These are phyloP conservation scores for Odontesthes bonariensis DNA, from an alignment of 2,113 vertebrate genomes.

Conservation along the genomic window DNA sequence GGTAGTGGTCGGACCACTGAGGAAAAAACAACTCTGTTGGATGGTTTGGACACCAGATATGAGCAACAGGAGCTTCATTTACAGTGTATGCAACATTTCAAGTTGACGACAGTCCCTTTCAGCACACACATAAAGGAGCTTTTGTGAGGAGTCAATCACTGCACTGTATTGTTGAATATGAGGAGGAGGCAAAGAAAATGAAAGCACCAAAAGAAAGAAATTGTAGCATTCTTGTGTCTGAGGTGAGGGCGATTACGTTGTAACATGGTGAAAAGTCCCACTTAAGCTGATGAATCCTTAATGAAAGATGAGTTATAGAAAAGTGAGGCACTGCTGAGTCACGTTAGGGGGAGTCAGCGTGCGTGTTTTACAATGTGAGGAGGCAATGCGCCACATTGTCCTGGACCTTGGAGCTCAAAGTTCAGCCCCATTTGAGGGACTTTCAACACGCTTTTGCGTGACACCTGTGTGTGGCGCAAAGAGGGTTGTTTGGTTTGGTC, in stretches of 20 bases:
- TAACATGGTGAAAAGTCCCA: neutral
- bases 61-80: slow-evolving; percentile 31
- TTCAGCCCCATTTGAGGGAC: slow-evolving; percentile 10
- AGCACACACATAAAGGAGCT: slow-evolving; percentile 52
- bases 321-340: neutral
- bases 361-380: neutral
- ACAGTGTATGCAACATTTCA: slow-evolving; percentile 27
- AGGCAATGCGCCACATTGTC: neutral
- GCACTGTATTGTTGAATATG: slow-evolving; percentile 5
- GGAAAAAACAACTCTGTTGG: neutral
- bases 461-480: slow-evolving; percentile 42
- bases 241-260: neutral
- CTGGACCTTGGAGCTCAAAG: slow-evolving; percentile 42
- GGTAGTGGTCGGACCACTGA: neutral
- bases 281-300: neutral
- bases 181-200: slow-evolving; percentile 27
- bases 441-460: neutral
- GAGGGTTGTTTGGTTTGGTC: neutral
- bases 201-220: neutral
- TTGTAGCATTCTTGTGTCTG: neutral
- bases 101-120: slow-evolving; percentile 64
- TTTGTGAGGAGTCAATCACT: slow-evolving; percentile 48
- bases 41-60: slow-evolving; percentile 24
- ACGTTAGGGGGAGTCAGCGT: too few species aligned
- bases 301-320: neutral